Evolutionary conservation across 2,888 invertebrate species (phyloP).

Genomic region (Phymatocera aterrima): DNA sequence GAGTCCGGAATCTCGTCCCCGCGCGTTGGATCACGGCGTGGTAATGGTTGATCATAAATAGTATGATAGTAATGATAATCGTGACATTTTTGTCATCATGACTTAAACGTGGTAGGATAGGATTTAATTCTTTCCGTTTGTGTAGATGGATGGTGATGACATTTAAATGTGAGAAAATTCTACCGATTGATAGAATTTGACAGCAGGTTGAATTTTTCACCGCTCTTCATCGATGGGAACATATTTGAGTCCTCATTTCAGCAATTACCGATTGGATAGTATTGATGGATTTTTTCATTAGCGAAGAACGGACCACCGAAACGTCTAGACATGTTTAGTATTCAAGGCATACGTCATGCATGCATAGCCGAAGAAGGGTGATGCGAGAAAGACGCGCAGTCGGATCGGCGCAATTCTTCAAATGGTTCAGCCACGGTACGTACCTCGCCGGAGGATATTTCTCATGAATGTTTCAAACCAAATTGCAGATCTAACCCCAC

Average conservation of each 20-base stretch:
- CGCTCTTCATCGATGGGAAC: no score
- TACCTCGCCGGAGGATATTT: constrained; percentile 68
- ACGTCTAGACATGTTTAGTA: background rate
- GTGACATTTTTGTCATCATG: background rate
- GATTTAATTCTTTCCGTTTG: background rate
- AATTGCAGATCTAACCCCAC: constrained; percentile 73
- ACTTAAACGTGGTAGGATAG: background rate
- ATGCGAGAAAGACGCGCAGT: constrained; percentile 55
- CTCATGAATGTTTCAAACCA: constrained; percentile 74
- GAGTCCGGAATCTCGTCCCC: background rate
- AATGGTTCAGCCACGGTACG: constrained; percentile 61
- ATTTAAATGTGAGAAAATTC: background rate
- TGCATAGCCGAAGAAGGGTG: constrained; percentile 9
- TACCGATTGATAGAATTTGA: background rate
- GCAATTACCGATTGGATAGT: background rate
- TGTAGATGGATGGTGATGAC: background rate
- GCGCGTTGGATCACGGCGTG: background rate
- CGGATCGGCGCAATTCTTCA: constrained; percentile 69
- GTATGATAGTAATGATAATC: constrained; percentile 11
- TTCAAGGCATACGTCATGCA: background rate
- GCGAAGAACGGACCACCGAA: background rate
- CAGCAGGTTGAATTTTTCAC: no score
- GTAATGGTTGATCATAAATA: background rate
- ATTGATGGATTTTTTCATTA: background rate
- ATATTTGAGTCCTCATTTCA: background rate